phyloP scores from a whole-genome alignment of 2,888 invertebrate species.

The Thelaira solivaga region DNA sequence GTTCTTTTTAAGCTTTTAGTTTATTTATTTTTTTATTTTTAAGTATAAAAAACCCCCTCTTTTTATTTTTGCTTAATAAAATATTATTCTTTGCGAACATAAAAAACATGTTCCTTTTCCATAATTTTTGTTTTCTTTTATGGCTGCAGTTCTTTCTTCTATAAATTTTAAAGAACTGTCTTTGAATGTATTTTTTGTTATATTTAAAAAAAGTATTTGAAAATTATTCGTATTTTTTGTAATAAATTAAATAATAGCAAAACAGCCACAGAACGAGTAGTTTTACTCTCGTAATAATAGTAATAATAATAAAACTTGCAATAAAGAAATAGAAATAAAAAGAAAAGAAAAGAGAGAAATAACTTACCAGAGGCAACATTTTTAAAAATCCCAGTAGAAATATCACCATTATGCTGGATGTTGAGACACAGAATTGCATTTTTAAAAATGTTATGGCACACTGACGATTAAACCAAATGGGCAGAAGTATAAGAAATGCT shows the following conservation, averaged over 20 bases:
- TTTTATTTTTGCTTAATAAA: too few relatives aligned
- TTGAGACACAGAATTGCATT: conserved; percentile 83
- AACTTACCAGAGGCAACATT: conserved; percentile 78
- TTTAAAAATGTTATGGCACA: conserved; percentile 82
- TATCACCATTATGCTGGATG: conserved; percentile 84
- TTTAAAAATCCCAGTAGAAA: conserved; percentile 78
- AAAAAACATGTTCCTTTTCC: background rate
- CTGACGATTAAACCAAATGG: conserved; percentile 76
- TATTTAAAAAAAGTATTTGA: conserved; percentile 5
- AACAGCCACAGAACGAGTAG: background rate
- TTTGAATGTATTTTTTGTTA: conserved; percentile 40
- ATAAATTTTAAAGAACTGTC: conserved; percentile 50
- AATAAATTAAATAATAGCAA: conserved; percentile 46
- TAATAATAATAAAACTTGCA: conserved; percentile 4
- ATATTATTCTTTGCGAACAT: too few relatives aligned
- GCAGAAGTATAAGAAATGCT: conserved; percentile 75
- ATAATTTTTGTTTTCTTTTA: background rate
- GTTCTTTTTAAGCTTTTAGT: background rate
- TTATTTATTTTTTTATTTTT: too few relatives aligned
- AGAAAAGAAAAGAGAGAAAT: background rate
- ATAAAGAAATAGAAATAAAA: background rate
- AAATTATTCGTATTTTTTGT: conserved; percentile 31
- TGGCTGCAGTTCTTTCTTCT: background rate
- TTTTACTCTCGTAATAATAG: background rate
- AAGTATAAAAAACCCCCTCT: too few relatives aligned